Evolutionary conservation across 2,888 invertebrate genomes (phyloP).

Genomic region (Galeopsomyia nigrocyanea): DNA sequence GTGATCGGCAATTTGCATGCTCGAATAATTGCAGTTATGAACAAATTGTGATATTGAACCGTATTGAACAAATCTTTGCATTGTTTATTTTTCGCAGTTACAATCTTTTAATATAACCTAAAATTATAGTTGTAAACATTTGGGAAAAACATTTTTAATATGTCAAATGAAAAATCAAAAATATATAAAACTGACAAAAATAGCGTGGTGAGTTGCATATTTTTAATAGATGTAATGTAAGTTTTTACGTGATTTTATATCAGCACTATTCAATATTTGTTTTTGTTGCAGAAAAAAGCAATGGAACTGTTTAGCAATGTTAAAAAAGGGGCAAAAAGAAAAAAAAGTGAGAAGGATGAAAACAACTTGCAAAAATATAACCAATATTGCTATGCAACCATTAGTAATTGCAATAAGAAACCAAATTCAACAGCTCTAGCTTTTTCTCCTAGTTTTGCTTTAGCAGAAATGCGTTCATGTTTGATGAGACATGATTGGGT

Average conservation of each 20-base stretch:
- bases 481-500: conserved; percentile 48
- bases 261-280: neutral
- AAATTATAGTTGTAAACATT: neutral
- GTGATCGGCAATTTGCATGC: no score
- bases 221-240: neutral
- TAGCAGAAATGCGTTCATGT: conserved; percentile 46
- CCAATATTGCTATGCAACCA: conserved; percentile 32
- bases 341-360: conserved; percentile 12
- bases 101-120: neutral
- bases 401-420: conserved; percentile 19
- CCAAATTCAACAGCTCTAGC: conserved; percentile 14
- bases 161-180: conserved; percentile 11
- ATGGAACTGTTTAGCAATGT: conserved; percentile 30
- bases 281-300: conserved; percentile 44
- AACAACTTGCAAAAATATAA: conserved; percentile 26
- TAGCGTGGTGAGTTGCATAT: conserved; percentile 33
- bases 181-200: conserved; percentile 17
- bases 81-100: no score
- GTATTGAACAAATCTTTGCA: no score
- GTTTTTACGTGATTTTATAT: neutral
- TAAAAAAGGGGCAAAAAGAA: conserved; percentile 24
- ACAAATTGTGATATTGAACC: no score
- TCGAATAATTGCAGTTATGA: no score
- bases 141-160: neutral
- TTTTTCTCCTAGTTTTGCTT: conserved; percentile 34